Evolutionary conservation across 2,888 invertebrate species (phyloP).

Genomic region (Junonia oenone): DNA sequence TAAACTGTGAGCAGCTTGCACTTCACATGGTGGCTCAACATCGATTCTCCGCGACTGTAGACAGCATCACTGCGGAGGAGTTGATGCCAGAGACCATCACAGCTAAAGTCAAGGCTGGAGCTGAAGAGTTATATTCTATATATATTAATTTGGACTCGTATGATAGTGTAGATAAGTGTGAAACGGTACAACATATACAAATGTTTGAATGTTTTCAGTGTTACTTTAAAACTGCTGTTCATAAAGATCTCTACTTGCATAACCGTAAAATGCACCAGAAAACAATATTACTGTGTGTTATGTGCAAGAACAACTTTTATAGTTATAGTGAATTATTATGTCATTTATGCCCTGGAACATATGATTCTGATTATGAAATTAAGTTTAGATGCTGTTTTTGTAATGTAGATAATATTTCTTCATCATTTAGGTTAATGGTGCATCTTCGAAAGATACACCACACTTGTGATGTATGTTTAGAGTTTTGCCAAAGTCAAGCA

Average conservation of each 20-base stretch:
- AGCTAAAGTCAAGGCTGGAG: constrained; percentile 80
- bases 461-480: constrained; percentile 92
- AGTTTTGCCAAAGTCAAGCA: constrained; percentile 88
- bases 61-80: constrained; percentile 88
- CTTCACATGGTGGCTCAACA: constrained; percentile 90
- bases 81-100: constrained; percentile 85
- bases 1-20: constrained; percentile 89
- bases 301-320: constrained; percentile 93
- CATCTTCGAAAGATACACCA: constrained; percentile 91
- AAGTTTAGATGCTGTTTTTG: constrained; percentile 91
- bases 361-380: constrained; percentile 82
- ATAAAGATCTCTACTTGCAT: constrained; percentile 92
- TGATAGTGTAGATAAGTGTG: constrained; percentile 80
- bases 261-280: constrained; percentile 93
- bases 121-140: constrained; percentile 80
- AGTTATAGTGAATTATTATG: constrained; percentile 92
- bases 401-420: constrained; percentile 86
- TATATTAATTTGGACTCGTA: constrained; percentile 87
- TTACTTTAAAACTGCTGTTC: constrained; percentile 86
- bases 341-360: constrained; percentile 91
- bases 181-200: constrained; percentile 80
- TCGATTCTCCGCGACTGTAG: constrained; percentile 87
- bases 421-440: constrained; percentile 92
- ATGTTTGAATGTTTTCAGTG: constrained; percentile 93
- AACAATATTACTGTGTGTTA: constrained; percentile 88